phyloP scores from a whole-genome alignment of 2,888 invertebrate genomes.

The Slavum lentiscoides region DNA sequence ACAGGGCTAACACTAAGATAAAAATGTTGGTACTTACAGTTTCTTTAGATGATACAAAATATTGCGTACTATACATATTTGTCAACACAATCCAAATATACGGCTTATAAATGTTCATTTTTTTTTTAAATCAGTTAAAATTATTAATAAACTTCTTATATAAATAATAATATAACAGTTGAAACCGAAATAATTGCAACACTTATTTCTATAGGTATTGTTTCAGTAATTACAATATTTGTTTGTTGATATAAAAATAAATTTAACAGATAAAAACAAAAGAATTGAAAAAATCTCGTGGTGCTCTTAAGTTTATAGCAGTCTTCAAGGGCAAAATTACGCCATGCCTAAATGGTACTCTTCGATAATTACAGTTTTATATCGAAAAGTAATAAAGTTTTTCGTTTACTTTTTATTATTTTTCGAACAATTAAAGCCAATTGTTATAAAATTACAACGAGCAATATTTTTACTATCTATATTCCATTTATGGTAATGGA shows the following conservation, averaged over 20 bases:
- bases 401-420: background rate
- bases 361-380: too few species aligned
- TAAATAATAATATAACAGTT: too few species aligned
- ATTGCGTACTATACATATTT: slow-evolving; percentile 2
- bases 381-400: too few species aligned
- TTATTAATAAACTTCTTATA: background rate
- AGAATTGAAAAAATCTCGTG: background rate
- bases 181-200: too few species aligned
- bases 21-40: slow-evolving; percentile 19
- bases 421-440: background rate
- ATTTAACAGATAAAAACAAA: too few species aligned
- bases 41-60: slow-evolving; percentile 34
- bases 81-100: background rate
- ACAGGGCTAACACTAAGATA: too few species aligned
- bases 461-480: too few species aligned
- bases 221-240: too few species aligned
- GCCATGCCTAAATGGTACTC: background rate
- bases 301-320: background rate
- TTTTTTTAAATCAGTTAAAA: too few species aligned
- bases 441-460: background rate
- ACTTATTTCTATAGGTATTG: too few species aligned
- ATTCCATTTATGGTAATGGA: too few species aligned
- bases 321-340: background rate
- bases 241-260: too few species aligned
- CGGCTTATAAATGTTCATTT: background rate